Evolutionary conservation across 2,113 vertebrate genomes (phyloP), one percentile per base, ranked within the genome.

Genomic region (Pogonocichla stellata): DNA sequence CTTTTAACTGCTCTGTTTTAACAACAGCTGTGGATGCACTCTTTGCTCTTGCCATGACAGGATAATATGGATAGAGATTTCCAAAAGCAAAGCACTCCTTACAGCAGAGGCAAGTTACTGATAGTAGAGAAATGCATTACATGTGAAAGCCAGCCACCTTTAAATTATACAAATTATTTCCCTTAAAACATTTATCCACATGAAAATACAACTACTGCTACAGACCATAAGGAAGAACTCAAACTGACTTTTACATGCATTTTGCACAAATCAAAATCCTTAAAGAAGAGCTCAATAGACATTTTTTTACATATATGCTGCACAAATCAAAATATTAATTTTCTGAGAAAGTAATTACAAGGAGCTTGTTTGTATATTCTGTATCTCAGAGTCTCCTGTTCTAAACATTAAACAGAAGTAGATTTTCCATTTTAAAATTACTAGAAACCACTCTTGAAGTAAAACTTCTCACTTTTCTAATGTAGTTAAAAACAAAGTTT

Each of bases 21-120:
- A 92, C 25, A 88, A 56, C 82, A 78, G 61, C 5, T 80, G 53
- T 8, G 38, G 79, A 80, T 36, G 64, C 22, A 66, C 33, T 80
- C 10, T 62, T 73, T 66, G n/a, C 36, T 88, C 82, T 77, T 83
- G 58, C 64, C 54, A 26, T 4, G 5, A 74, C 64, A 88, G 47
- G 18, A 24, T 65, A 82, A 51, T 1, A 31, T 0, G 19, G 58
- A 40, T 16, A 69, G 53, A 28, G 42, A 80, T 81, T 69, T 88
- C 57, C 57, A 69, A 80, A 96, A 90, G 75, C 56, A 69, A 75
- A 90, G 71, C 77, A 90, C 42, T 93, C 69, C 47, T 72, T 90
- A 51, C 23, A 86, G 64, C 79, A 91, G 64, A 83, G n/a, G 66
- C 33, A 92, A 91, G 53, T 51, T 67, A 92, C 86, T 61, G 65